Base-by-base conservation (phyloP, 1,140 invertebrate species). In the Scaptomyza hsui region DNA sequence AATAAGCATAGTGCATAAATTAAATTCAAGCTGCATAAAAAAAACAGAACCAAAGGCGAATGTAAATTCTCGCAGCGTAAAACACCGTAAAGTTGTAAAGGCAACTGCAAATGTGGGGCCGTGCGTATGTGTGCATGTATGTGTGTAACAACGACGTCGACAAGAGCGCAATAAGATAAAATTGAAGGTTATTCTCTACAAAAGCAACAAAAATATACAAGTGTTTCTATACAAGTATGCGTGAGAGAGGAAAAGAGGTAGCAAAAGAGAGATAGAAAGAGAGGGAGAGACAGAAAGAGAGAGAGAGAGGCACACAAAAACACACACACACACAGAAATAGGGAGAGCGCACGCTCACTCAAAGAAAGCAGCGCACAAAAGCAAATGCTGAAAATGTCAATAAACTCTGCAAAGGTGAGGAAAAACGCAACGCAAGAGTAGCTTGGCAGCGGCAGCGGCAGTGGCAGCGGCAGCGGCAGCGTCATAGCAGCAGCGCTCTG, bases 401-500 rank as follows among this genome's bases (percentile, higher is more conserved):
- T 88, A 88, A 88, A 88, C 83, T 88, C 83, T 88, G 78, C 68
- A 82, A 88, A 88, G 82, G 82, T 88, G 82, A 89, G 82, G 81
- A 86, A 86, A 81, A 89, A 88, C 83, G 78, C 78, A 86, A 85
- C 77, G 78, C 83, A 78, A 85, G 76, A 65, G 75, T 62, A 77
- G 61, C 79, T 49, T 53, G 55, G 19, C 55, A 55, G 35, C n/a
- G 63, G 42, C 53, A 37, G 64, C 2, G 35, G 41, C 62, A 47
- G 47, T 7, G 13, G 49, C 60, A 41, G 32, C n/a, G n/a, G n/a
- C 4, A 29, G 41, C 41, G 29, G 42, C 41, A 53, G 62, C 41
- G 32, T 10, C 41, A 42, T 47, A 44, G 48, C 7, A 29, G 42
- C 49, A 39, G 41, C 29, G 53, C 47, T 67, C 48, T 69, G 65